Base-by-base conservation (phyloP, 2,888 invertebrate species). In the Drymonia ruficornis region DNA sequence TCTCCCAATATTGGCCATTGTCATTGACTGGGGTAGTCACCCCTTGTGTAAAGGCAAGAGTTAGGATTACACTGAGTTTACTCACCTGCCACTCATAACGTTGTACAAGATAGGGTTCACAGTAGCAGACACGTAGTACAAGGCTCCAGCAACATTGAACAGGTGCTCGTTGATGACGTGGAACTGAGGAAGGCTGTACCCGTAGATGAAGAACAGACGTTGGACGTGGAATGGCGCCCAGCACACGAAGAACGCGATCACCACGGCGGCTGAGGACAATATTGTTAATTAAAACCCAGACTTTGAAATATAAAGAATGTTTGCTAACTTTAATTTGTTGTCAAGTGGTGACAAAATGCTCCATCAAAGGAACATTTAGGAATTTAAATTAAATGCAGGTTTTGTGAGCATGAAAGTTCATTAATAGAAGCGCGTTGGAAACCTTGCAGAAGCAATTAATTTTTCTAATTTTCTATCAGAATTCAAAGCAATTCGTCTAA, bases 141-240 rank as follows among this genome's bases (percentile, higher is more conserved):
- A 91, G 44, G 96, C 95, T 0, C 98, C 97, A n/a, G 97, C 95
- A 19, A 96, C 93, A 74, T 96, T 96, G 87, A 96, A 97, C 56
- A 97, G 93, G 92, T 96, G 96, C 68, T 96, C 96, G 78, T 97
- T 97, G 75, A 96, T 93, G 55, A 82, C 70, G 75, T 94, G 94
- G 83, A 94, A 95, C 74, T 95, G 92, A 0, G 93, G 90, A 65
- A 93, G 91, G 11, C 93, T 81, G 74, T 93, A 91, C 1, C 94
- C 96, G 82, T 97, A 96, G 62, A 97, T 93, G 81, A 95, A 96
- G 81, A 98, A 95, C 40, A 99, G 91, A 18, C 99, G 93, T 86
- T 99, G 99, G 9, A 97, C 94, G 89, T 99, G 98, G 89, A 98
- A 99, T 7, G 99, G 99, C 0, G 97, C 97, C 98, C 98, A 99